Percentiles rank a stretch among this genome's conserved stretches.
Conservation (phyloP, 2,888 invertebrate genomes). For the Microctonus hyperodae region DNA sequence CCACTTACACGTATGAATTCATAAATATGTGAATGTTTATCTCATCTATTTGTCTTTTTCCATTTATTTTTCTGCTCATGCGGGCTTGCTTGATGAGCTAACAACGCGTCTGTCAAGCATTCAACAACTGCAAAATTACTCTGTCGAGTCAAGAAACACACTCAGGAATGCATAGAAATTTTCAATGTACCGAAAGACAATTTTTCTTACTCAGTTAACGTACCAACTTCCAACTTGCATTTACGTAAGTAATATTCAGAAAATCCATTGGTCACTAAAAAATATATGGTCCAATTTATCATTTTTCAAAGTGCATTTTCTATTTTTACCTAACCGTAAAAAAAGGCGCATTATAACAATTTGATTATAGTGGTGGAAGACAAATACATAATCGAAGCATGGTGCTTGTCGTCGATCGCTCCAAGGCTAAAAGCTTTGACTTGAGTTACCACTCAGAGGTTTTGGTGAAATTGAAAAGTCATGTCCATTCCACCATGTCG, state of each 20-base stretch:
- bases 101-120: constrained; percentile 13
- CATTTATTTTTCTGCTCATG: not conserved
- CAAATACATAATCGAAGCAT: not conserved
- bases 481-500: constrained; percentile 33
- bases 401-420: not conserved
- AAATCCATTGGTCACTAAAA: no score
- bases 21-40: not conserved
- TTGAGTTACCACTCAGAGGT: not conserved
- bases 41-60: not conserved
- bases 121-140: constrained; percentile 13
- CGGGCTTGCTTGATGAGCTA: not conserved
- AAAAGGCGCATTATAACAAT: not conserved
- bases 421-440: not conserved
- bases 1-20: no score
- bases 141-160: constrained; percentile 2
- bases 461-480: constrained; percentile 39
- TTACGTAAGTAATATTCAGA: not conserved
- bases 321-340: not conserved
- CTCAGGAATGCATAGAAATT: constrained; percentile 33
- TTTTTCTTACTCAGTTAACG: constrained; percentile 17
- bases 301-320: not conserved
- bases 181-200: constrained; percentile 35
- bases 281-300: no score
- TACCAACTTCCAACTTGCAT: constrained; percentile 9
- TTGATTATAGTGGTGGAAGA: not conserved